Percentiles rank a stretch among this genome's conserved stretches.
Conservation (phyloP, 1,140 invertebrate genomes). For the Phortica variegata region DNA sequence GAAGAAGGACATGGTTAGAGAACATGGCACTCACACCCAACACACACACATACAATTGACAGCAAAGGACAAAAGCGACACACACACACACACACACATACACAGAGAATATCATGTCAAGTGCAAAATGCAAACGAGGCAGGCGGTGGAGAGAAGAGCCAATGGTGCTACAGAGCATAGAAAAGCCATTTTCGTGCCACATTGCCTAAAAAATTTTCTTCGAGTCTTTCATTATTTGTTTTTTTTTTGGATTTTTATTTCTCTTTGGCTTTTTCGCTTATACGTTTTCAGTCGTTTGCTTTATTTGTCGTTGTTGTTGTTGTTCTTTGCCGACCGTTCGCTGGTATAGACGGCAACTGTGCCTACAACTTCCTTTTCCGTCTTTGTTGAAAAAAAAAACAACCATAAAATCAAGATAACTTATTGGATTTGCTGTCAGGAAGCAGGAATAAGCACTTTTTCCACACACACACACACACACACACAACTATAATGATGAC, state of each 20-base stretch:
- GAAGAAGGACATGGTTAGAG: constrained; percentile 19
- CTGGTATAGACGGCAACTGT: no score
- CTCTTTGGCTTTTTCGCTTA: not conserved
- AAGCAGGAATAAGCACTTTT: constrained; percentile 50
- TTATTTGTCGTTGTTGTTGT: constrained; percentile 21
- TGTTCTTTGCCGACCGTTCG: no score
- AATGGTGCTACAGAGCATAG: not conserved
- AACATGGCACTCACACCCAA: constrained; percentile 2
- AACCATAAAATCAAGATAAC: constrained; percentile 55
- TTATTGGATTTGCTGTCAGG: constrained; percentile 53
- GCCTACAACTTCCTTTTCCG: constrained; percentile 47
- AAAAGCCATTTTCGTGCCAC: no score
- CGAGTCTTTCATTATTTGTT: no score
- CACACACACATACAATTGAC: constrained; percentile 23
- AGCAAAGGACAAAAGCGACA: constrained; percentile 2
- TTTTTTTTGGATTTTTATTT: not conserved
- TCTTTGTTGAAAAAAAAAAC: constrained; percentile 52
- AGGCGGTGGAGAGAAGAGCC: not conserved
- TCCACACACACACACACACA: not conserved
- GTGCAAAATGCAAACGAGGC: constrained; percentile 48
- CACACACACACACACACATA: constrained; percentile 14
- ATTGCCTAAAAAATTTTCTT: no score
- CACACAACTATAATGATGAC: constrained; percentile 5
- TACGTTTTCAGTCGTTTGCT: constrained; percentile 1
- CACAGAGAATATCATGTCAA: constrained; percentile 44